These are phyloP conservation scores for Corythornis leucogaster DNA, from an alignment of 2,797 vertebrate genomes.

Conservation along the genomic window DNA sequence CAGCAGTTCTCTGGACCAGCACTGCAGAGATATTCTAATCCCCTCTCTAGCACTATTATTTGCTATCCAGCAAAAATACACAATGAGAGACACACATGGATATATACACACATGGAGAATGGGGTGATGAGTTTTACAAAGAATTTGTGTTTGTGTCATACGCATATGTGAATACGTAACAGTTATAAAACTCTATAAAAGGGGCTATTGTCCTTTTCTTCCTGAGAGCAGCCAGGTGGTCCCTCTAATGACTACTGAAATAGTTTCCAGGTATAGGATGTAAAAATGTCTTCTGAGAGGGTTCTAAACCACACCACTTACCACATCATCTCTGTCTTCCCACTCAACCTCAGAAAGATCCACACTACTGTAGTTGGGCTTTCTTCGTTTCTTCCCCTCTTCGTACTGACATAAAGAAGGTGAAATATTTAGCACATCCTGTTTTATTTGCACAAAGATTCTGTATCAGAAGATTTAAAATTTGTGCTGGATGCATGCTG, in stretches of 20 bases:
- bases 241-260: not conserved
- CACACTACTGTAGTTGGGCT: constrained; percentile 96
- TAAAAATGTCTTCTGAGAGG: not conserved
- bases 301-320: constrained; percentile 72
- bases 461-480: not conserved
- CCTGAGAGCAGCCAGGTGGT: not conserved
- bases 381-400: constrained; percentile 93
- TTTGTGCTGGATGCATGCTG: not conserved
- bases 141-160: not conserved
- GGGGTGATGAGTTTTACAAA: not conserved
- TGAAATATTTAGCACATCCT: not conserved
- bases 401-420: constrained; percentile 84
- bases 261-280: not conserved
- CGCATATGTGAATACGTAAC: not conserved
- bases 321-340: constrained; percentile 96
- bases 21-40: not conserved
- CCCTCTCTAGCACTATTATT: not conserved
- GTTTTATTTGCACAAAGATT: not conserved
- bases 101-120: not conserved
- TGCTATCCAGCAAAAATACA: not conserved
- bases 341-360: constrained; percentile 98
- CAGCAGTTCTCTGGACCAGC: not conserved
- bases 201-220: not conserved
- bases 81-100: not conserved
- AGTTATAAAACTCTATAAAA: not conserved